Conservation (phyloP, 2,113 vertebrate species). For the Myocastor coypus region DNA sequence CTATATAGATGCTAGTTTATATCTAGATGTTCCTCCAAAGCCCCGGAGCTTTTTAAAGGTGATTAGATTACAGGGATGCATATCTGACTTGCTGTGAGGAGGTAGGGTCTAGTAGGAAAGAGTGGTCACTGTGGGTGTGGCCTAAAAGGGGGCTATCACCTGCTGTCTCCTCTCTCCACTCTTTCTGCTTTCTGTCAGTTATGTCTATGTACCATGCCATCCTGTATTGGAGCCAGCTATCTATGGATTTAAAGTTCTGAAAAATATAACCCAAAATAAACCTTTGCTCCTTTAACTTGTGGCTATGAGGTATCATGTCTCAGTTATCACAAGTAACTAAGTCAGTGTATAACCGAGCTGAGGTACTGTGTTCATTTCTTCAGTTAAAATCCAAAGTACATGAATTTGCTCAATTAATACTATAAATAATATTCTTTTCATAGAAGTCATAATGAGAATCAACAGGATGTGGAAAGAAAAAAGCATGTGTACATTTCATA, state of each 20-base stretch:
- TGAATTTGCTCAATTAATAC: constrained; percentile 1
- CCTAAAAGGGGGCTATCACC: background rate
- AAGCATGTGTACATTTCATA: background rate
- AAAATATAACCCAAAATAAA: background rate
- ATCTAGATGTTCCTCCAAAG: background rate
- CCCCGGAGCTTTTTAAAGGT: background rate
- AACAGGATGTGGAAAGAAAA: constrained; percentile 31
- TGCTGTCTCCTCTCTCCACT: background rate
- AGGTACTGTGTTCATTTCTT: background rate
- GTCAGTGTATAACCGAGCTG: background rate
- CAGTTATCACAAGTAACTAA: background rate
- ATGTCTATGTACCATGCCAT: background rate
- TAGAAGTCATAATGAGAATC: constrained; percentile 20
- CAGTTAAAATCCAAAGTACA: constrained; percentile 28
- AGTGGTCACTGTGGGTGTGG: background rate
- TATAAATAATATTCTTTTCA: background rate
- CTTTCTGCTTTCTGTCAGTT: background rate
- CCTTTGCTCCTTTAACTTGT: background rate
- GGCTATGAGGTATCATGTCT: background rate
- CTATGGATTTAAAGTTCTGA: background rate
- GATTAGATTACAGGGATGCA: background rate
- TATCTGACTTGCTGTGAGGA: background rate
- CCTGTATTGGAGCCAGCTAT: background rate
- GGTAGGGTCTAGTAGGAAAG: background rate
- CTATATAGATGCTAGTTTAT: background rate